Evolutionary conservation across 64 coral and sea anemone genomes (phyloP), one percentile per base, ranked within the genome.

Genomic region (Platygyra sinensis): DNA sequence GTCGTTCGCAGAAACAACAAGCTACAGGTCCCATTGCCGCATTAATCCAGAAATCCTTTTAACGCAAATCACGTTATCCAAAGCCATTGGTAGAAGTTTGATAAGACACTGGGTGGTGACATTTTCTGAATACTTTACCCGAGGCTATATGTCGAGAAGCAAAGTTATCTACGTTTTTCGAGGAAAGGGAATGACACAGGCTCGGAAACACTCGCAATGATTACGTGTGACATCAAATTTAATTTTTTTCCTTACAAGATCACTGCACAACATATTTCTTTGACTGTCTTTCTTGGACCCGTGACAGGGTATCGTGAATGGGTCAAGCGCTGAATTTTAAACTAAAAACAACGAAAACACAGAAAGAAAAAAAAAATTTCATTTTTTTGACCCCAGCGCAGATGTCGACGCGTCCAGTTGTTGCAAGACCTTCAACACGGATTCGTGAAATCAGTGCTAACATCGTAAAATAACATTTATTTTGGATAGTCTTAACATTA

Each of bases 61-160:
- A 82, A 82, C 17, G 62, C 36, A 85, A 85, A 42, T 50, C 36
- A 85, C 60, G 38, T 65, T 83, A 83, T 83, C 30, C 30, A 64
- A 39, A 83, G 16, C 59, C 59, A 85, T 50, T n/a, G 81, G 24
- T 71, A 51, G 39, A 42, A 31, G 63, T 12, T 12, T 64, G 62
- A 72, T 71, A 85, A 85, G 81, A 8, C 38, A 29, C 67, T 85
- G 81, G 81, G 81, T 85, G 81, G 81, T 42, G 81, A 85, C 81
- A 85, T 85, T 46, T 85, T 72, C 67, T 50, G 64, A 85, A 85
- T 85, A 71, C 81, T 85, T 85, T 69, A 71, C 81, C 81, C 15
- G 20, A 72, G 62, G 81, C 62, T 33, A 85, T 46, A 46, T 72
- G 20, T 85, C 62, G 18, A 10, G 74, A 50, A 51, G 22, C 20